These are phyloP conservation scores for Natator depressus DNA, from an alignment of 2,113 vertebrate species.

Conservation along the genomic window DNA sequence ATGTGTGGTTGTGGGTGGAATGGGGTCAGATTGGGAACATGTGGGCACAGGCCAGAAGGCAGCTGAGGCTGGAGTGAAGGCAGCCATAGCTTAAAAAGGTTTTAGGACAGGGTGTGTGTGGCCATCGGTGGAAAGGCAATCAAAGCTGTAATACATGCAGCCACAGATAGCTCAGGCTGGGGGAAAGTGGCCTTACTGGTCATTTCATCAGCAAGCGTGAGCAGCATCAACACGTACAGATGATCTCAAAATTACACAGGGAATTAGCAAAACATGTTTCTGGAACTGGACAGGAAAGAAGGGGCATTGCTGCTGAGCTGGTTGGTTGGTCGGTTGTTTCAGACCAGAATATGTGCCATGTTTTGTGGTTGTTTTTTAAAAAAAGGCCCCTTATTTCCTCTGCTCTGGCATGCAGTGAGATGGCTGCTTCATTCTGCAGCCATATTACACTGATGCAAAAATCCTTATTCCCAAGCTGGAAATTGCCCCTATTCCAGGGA, in stretches of 20 bases:
- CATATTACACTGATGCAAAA: neutral
- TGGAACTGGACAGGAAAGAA: rapidly evolving
- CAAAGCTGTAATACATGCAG: neutral
- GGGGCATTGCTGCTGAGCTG: neutral
- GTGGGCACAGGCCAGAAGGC: neutral
- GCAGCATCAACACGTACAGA: neutral
- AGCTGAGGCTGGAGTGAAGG: neutral
- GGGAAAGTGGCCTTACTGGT: neutral
- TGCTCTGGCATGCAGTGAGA: neutral
- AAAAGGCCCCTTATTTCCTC: neutral
- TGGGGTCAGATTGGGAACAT: rapidly evolving
- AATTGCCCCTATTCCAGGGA: neutral
- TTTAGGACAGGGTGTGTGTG: too few species aligned
- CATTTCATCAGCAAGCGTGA: neutral
- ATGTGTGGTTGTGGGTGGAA: neutral
- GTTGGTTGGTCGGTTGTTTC: neutral
- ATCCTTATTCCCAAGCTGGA: neutral
- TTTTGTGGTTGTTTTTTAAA: neutral
- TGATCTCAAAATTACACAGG: neutral
- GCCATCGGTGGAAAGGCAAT: neutral
- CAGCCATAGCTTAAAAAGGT: neutral
- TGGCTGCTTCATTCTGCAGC: neutral
- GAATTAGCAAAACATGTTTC: neutral
- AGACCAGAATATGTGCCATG: neutral
- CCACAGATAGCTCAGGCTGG: neutral